These are phyloP conservation scores for Diadophis punctatus DNA, from an alignment of 2,113 vertebrate genomes.

Conservation along the genomic window DNA sequence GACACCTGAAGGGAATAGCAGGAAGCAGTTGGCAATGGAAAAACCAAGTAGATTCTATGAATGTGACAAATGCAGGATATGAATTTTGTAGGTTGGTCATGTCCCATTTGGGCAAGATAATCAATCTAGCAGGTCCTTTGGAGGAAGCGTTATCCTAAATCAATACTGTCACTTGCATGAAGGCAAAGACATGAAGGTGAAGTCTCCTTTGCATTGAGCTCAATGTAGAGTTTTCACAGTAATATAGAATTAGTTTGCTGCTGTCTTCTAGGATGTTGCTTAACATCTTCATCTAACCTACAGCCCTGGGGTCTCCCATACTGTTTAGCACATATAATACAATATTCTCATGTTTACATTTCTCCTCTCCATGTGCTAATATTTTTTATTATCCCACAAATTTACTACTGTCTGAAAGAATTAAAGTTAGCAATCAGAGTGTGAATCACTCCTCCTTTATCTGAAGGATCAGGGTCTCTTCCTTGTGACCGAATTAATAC, in stretches of 20 bases:
- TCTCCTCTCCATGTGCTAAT: neutral
- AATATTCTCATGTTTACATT: neutral
- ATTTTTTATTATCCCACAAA: neutral
- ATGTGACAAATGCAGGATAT: neutral
- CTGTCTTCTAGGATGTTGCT: neutral
- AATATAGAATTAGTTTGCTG: neutral
- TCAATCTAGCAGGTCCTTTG: accelerated
- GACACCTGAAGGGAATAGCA: slow-evolving; percentile 73
- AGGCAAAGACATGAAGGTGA: neutral
- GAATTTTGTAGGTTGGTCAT: neutral
- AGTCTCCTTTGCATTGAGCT: neutral
- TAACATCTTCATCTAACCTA: neutral
- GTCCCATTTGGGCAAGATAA: neutral
- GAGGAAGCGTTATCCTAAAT: neutral
- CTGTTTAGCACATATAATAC: neutral
- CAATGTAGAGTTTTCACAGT: neutral
- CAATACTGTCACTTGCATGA: neutral
- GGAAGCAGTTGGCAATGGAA: slow-evolving; percentile 11
- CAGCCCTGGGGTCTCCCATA: neutral
- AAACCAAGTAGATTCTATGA: neutral
- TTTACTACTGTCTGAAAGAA: neutral
- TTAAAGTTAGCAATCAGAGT: neutral
- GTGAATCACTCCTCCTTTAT: neutral
- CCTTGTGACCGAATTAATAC: neutral
- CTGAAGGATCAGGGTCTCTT: neutral